These are phyloP conservation scores for Alosa sapidissima DNA, from an alignment of 2,797 vertebrate species.

Conservation along the genomic window DNA sequence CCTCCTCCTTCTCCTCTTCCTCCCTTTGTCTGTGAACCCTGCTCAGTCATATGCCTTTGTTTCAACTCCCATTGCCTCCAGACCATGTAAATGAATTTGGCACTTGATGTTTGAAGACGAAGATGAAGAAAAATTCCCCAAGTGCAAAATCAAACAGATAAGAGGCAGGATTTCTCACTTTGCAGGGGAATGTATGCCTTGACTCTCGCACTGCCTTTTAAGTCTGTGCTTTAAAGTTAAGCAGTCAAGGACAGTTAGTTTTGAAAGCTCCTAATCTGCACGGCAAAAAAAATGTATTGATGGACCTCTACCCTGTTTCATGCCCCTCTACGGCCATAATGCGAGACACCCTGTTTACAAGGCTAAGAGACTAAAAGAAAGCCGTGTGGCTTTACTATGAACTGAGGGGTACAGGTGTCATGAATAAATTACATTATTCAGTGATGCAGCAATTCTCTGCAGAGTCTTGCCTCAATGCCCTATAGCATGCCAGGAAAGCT, in stretches of 20 bases:
- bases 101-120: conserved; percentile 81
- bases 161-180: conserved; percentile 74
- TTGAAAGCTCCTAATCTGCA: conserved; percentile 59
- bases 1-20: conserved; percentile 49
- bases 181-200: conserved; percentile 77
- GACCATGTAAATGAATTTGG: conserved; percentile 83
- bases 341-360: conserved; percentile 2
- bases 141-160: conserved; percentile 85
- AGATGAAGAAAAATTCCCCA: conserved; percentile 83
- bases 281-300: conserved; percentile 55
- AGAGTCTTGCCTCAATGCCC: conserved; percentile 3
- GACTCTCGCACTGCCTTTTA: conserved; percentile 75
- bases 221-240: conserved; percentile 72
- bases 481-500: conserved; percentile 10
- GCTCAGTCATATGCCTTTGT: conserved; percentile 74
- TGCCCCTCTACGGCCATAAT: conserved; percentile 8
- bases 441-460: conserved; percentile 23
- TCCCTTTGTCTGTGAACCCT: conserved; percentile 60
- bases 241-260: conserved; percentile 75
- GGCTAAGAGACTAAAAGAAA: conserved; percentile 21
- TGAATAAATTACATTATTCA: conserved; percentile 29
- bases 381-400: conserved; percentile 23
- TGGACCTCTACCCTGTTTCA: conserved; percentile 47
- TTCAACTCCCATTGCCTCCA: conserved; percentile 77
- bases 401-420: conserved; percentile 11